Conservation (phyloP, 2,797 vertebrate genomes). For the Tapirus indicus region DNA sequence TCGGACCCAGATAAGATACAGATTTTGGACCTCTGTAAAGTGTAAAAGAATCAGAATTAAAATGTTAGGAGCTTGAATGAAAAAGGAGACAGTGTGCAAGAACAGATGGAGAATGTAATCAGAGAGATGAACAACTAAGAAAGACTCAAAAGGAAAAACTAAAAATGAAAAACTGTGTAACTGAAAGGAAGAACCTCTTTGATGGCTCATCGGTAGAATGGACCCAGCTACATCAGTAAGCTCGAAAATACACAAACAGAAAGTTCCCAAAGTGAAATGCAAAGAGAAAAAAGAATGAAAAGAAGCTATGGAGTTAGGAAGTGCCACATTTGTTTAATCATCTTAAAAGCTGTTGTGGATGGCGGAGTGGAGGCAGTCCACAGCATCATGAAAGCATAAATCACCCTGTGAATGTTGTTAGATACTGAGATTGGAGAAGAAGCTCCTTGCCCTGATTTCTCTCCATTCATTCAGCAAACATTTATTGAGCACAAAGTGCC, state of each 20-base stretch:
- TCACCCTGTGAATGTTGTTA: not conserved
- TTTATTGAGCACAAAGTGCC: not conserved
- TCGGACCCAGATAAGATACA: not conserved
- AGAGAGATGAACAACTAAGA: not conserved
- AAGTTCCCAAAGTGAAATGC: not conserved
- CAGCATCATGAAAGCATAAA: not conserved
- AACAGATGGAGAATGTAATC: not conserved
- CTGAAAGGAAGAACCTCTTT: not conserved
- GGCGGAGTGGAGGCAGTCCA: not conserved
- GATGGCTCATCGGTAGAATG: not conserved
- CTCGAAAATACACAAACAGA: not conserved
- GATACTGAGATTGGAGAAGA: not conserved
- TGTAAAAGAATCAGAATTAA: not conserved
- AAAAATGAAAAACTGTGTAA: not conserved
- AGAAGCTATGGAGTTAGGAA: not conserved
- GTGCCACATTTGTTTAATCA: not conserved
- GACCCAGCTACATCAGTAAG: not conserved
- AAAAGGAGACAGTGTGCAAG: not conserved
- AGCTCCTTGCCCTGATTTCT: not conserved
- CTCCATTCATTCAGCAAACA: not conserved
- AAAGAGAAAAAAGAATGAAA: not conserved
- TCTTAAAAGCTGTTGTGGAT: not conserved
- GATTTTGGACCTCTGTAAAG: not conserved
- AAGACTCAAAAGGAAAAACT: not conserved
- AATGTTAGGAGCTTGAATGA: not conserved